Base-by-base conservation (phyloP, 2,797 vertebrate genomes). In the Ptychadena robeensis region DNA sequence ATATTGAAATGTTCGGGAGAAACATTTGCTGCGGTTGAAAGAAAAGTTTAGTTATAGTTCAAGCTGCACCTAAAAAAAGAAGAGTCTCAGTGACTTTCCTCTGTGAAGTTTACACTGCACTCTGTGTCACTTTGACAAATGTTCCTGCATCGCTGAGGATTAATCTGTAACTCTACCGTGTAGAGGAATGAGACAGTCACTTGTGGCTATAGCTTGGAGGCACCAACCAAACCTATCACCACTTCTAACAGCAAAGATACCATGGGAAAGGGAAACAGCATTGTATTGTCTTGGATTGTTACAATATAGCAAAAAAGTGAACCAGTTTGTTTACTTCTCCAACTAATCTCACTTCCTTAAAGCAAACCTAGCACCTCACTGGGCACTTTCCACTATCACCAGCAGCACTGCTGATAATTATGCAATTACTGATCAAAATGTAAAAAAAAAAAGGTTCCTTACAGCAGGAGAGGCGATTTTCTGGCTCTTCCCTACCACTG, bases 41-140 rank as follows among this genome's bases (percentile, higher is more conserved):
- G 65, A 9, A n/a, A 67, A 67, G 31, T 35, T 65, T 65, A 0
- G 28, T 15, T 67, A 35, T 30, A 35, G 18, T 18, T 35, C 31
- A 34, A 32, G 53, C 9, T 59, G 53, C 53, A 59, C 53, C 53
- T 25, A 8, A n/a, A n/a, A n/a, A 67, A 67, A 67, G 7, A 67
- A 34, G 18, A 67, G 31, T 59, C n/a, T 59, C 65, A 34, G 34
- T 30, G 57, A 76, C 59, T 65, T 64, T 30, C 30, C 18, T 18
- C 7, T 30, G 35, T 75, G 59, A 64, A 31, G 30, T 66, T 66
- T 34, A 8, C 10, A 18, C 44, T 59, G 57, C 30, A 30, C 25
- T 30, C 35, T 38, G 27, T 76, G 73, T 76, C 73, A 66, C 37
- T 6, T 32, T 61, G 48, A 32, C 30, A 73, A 32, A 73, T 9